A percentile compares a stretch with the other conserved stretches of the same genome.
Conservation (phyloP, 2,888 invertebrate genomes). For the Alsophila aescularia region DNA sequence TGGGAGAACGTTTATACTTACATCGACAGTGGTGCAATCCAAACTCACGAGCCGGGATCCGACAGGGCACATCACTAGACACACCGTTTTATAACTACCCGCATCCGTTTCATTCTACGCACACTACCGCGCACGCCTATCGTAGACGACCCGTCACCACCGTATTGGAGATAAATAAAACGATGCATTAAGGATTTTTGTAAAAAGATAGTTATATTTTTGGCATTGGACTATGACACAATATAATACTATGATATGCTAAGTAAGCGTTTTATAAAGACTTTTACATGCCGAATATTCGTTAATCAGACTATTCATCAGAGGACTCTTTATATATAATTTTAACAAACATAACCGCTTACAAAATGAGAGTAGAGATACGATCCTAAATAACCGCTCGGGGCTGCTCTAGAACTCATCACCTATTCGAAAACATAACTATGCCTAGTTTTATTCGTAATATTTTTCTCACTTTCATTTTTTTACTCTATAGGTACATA, state of each 20-base stretch:
- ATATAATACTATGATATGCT: constrained; percentile 85
- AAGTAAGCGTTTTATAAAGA: constrained; percentile 85
- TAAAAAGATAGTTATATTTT: constrained; percentile 85
- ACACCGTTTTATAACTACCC: neutral
- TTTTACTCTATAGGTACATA: constrained; percentile 82
- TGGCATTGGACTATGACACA: constrained; percentile 85
- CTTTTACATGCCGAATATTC: constrained; percentile 84
- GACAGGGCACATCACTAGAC: constrained; percentile 19
- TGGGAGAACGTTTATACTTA: neutral
- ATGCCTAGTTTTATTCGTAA: constrained; percentile 80
- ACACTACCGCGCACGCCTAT: constrained; percentile 20
- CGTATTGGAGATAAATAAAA: constrained; percentile 73
- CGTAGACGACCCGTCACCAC: constrained; percentile 35
- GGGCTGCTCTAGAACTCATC: constrained; percentile 75
- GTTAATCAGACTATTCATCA: constrained; percentile 84
- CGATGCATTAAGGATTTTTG: constrained; percentile 80
- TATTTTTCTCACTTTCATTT: constrained; percentile 84
- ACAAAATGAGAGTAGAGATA: constrained; percentile 78
- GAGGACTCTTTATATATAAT: constrained; percentile 84
- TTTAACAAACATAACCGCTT: constrained; percentile 84
- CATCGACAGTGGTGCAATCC: neutral
- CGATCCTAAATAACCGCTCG: constrained; percentile 70
- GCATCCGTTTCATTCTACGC: neutral
- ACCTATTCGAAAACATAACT: constrained; percentile 80
- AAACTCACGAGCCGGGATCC: neutral